phyloP scores from a whole-genome alignment of 1,140 invertebrate genomes.

The Cydia strobilella region DNA sequence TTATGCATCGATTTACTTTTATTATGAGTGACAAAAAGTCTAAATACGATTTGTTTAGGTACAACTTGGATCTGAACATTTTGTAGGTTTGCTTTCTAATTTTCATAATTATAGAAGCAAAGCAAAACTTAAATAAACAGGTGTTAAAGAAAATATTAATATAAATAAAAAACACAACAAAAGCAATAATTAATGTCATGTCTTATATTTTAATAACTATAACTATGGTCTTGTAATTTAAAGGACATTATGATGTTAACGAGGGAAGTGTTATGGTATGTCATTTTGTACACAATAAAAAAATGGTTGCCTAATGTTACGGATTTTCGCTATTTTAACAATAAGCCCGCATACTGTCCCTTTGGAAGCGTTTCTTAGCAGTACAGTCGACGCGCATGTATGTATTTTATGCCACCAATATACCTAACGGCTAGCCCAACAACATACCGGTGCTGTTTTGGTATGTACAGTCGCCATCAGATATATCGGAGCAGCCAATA shows the following conservation, averaged over 20 bases:
- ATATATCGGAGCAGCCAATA: too few relatives aligned
- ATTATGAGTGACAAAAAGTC: neutral
- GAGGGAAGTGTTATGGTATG: neutral
- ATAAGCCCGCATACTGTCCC: neutral
- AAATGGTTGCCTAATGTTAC: constrained; percentile 6
- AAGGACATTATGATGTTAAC: neutral
- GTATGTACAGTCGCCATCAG: too few relatives aligned
- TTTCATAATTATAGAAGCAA: neutral
- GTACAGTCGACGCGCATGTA: too few relatives aligned
- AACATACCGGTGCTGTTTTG: too few relatives aligned
- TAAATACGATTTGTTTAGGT: neutral
- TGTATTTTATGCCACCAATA: too few relatives aligned
- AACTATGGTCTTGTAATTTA: neutral
- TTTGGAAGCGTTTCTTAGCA: too few relatives aligned
- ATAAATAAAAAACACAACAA: neutral
- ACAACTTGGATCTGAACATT: neutral
- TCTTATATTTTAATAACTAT: neutral
- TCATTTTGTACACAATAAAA: constrained; percentile 17
- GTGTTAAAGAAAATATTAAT: neutral
- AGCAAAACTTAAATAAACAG: neutral
- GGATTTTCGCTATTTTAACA: neutral
- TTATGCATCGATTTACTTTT: too few relatives aligned
- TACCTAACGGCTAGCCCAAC: too few relatives aligned
- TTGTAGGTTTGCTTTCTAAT: neutral
- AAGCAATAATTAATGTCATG: neutral